Percentiles rank a stretch among this genome's conserved stretches.
Evolutionary conservation across 2,113 vertebrate genomes (phyloP).

Genomic region (Butorides virescens): DNA sequence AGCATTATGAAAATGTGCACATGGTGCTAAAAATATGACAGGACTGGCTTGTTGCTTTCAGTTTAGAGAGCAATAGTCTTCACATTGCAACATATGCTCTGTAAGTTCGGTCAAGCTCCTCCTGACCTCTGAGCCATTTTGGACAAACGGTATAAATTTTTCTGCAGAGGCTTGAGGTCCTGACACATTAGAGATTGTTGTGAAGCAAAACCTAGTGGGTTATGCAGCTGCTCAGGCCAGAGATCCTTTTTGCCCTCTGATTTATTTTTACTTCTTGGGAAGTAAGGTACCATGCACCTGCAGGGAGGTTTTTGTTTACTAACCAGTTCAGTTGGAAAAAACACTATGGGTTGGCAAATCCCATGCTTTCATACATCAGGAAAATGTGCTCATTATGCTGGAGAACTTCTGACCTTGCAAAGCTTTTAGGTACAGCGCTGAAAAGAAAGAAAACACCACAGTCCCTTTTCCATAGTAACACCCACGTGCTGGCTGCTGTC

Average conservation of each 20-base stretch:
- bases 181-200: neutral
- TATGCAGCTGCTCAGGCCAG: neutral
- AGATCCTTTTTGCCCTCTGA: neutral
- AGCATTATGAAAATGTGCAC: neutral
- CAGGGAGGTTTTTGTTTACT: neutral
- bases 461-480: neutral
- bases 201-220: neutral
- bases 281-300: neutral
- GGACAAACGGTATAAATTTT: neutral
- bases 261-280: neutral
- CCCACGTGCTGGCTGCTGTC: neutral
- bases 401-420: neutral
- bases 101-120: neutral
- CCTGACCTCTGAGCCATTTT: neutral
- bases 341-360: neutral
- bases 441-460: neutral
- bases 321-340: neutral
- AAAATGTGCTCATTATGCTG: neutral
- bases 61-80: neutral
- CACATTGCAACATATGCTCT: neutral
- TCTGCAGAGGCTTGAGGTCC: neutral
- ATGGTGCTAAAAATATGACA: neutral
- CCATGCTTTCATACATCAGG: neutral
- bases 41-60: neutral
- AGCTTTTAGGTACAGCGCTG: neutral